Evolutionary conservation across 2,888 invertebrate species (phyloP).

Genomic region (Synanthedon myopaeformis): DNA sequence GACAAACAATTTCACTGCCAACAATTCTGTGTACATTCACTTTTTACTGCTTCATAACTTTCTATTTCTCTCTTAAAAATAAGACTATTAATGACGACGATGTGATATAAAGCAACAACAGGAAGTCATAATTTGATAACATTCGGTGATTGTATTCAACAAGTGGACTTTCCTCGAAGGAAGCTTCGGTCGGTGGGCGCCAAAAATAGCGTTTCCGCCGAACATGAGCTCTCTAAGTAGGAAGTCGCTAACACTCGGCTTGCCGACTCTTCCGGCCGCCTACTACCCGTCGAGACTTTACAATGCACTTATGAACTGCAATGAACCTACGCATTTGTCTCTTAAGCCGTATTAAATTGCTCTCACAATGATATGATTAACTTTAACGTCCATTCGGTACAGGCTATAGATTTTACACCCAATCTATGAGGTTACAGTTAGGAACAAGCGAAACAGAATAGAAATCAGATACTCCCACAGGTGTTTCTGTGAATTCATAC

Average conservation of each 20-base stretch:
- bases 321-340: slow-evolving; percentile 54
- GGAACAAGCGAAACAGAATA: not conserved
- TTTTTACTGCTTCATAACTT: too few species aligned
- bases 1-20: too few species aligned
- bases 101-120: slow-evolving; percentile 5
- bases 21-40: too few species aligned
- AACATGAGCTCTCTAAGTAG: slow-evolving; percentile 58
- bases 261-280: slow-evolving; percentile 63
- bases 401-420: too few species aligned
- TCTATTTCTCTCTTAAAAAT: too few species aligned
- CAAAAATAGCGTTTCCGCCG: slow-evolving; percentile 68
- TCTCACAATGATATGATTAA: slow-evolving; percentile 35
- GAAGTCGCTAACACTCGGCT: slow-evolving; percentile 55
- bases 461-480: not conserved
- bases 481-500: not conserved
- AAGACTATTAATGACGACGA: too few species aligned
- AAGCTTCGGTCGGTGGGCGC: slow-evolving; percentile 58
- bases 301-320: slow-evolving; percentile 60
- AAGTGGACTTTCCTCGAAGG: slow-evolving; percentile 62
- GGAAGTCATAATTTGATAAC: slow-evolving; percentile 23
- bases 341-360: slow-evolving; percentile 64
- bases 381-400: too few species aligned
- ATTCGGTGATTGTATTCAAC: slow-evolving; percentile 31
- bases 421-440: too few species aligned
- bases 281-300: slow-evolving; percentile 56